phyloP scores from a whole-genome alignment of 2,797 vertebrate genomes.

The Odontamblyopus lacepedii region DNA sequence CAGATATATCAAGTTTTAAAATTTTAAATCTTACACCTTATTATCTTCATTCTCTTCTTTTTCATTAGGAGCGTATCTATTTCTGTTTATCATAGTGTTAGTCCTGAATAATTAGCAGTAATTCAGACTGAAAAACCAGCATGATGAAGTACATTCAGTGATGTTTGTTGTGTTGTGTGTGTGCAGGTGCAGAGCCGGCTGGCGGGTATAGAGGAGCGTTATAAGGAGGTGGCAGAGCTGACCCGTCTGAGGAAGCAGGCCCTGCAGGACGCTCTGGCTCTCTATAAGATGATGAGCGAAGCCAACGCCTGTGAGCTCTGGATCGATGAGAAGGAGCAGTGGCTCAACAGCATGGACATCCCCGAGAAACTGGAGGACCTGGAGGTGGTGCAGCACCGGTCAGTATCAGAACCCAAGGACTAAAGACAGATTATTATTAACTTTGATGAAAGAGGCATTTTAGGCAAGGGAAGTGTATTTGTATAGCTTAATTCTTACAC shows the following conservation, averaged over 20 bases:
- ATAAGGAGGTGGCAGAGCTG: conserved; percentile 92
- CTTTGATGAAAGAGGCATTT: no score
- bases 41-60: no score
- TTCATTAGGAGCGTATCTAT: background rate
- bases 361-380: conserved; percentile 94
- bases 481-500: no score
- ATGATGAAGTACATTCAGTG: no score
- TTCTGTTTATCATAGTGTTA: background rate
- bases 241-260: conserved; percentile 92
- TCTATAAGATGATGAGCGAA: conserved; percentile 95
- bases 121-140: no score
- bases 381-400: conserved; percentile 94
- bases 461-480: no score
- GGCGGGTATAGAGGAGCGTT: conserved; percentile 93
- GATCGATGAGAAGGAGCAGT: conserved; percentile 98
- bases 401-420: conserved; percentile 5
- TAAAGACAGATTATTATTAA: no score
- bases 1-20: no score
- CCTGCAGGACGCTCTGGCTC: conserved; percentile 92
- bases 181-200: conserved; percentile 81
- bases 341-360: conserved; percentile 93
- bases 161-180: no score
- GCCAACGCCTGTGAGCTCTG: conserved; percentile 92
- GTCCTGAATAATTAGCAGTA: background rate
- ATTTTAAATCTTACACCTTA: no score